phyloP scores from a whole-genome alignment of 2,888 invertebrate genomes.

The Eristalis arbustorum region DNA sequence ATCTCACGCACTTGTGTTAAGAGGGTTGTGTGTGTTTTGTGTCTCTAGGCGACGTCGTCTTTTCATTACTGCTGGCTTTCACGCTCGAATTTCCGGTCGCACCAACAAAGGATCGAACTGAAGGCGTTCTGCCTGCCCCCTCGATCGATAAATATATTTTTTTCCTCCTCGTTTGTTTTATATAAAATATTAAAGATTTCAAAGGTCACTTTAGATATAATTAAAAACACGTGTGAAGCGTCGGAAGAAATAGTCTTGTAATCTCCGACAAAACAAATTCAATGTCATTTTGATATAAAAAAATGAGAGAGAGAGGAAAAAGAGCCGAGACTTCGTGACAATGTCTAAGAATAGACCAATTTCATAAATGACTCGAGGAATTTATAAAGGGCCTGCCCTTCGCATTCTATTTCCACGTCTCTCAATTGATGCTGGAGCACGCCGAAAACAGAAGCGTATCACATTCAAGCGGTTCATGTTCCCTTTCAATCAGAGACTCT shows the following conservation, averaged over 20 bases:
- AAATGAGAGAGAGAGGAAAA: neutral
- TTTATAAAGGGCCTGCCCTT: conserved; percentile 42
- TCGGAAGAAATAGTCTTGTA: neutral
- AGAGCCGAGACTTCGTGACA: neutral
- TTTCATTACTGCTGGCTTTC: neutral
- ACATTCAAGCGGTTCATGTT: neutral
- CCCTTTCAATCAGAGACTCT: neutral
- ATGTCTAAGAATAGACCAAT: conserved; percentile 31
- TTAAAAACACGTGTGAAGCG: conserved; percentile 26
- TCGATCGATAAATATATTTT: conserved; percentile 1
- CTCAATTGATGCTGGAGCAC: neutral
- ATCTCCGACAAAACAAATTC: conserved; percentile 42
- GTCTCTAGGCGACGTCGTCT: neutral
- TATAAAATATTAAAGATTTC: conserved; percentile 14
- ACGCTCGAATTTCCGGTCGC: neutral
- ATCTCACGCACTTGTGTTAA: conserved; percentile 14
- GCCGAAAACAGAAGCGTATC: neutral
- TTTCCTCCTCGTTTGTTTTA: neutral
- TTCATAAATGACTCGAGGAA: neutral
- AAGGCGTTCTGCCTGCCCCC: neutral
- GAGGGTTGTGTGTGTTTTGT: neutral
- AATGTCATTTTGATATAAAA: conserved; percentile 50
- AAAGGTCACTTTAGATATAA: conserved; percentile 22
- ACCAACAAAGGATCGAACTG: neutral
- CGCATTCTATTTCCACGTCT: conserved; percentile 14